Evolutionary conservation across 2,113 vertebrate genomes (phyloP), one percentile per base, ranked within the genome.

Genomic region (Acanthisitta chloris): DNA sequence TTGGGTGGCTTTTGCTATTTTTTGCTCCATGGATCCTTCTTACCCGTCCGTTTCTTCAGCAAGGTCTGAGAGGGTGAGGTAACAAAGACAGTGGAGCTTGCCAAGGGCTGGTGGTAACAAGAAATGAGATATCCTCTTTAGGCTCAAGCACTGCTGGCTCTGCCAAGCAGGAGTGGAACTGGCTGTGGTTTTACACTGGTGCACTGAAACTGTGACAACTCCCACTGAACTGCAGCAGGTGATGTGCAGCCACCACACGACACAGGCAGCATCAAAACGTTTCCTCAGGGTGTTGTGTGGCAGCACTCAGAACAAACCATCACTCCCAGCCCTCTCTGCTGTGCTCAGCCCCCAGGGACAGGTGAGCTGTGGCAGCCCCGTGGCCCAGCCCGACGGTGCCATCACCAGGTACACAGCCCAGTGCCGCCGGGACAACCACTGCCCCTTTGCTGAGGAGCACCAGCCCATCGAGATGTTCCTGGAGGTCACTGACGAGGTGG

Each of bases 391-490:
- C 14, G 31, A 69, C 38, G 54, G 71, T 31, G 64, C 12, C 20
- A 94, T 95, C 73, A 83, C 17, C 19, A 46, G 76, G 31, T 98
- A 97, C 88, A 92, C 43, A 0, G 94, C 91, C 45, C 82, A 82
- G 28, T 98, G 98, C 85, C 95, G 90, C 70, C 86, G 96, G 86
- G 78, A 61, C 43, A 97, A 46, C 19, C 86, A 97, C 93, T 98
- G 98, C 33, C 85, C 97, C 1, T 80, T 97, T 1, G 98, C 97
- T 2, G 98, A 98, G 85, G 98, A 98, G 90, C 97, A 92, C 6
- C 84, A 96, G 69, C 97, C 97, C 43, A 43, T 73, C 1, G 95
- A 96, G 40, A 48, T 98, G 40, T 11, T 93, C 40, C 40, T 98
- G 83, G 97, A 97, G 7, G 97, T 77, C 4, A 34, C 96, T 8